These are phyloP conservation scores for Flabesymbios commensalis DNA, from an alignment of 2,888 invertebrate genomes.

Conservation along the genomic window DNA sequence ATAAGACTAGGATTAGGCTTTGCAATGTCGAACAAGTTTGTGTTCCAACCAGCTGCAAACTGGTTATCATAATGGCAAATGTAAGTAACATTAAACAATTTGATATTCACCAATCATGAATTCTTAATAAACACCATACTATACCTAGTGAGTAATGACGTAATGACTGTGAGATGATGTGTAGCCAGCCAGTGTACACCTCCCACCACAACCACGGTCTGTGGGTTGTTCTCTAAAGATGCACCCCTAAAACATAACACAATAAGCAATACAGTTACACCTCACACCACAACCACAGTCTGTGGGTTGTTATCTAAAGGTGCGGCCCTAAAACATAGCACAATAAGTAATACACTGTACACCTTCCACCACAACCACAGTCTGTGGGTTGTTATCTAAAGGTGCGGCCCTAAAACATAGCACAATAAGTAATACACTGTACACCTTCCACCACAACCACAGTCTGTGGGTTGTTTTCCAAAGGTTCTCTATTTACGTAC, in stretches of 20 bases:
- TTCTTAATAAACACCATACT: too few relatives aligned
- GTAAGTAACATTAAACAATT: too few relatives aligned
- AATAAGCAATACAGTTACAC: too few relatives aligned
- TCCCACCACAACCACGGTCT: conserved; percentile 63
- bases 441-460: conserved; percentile 64
- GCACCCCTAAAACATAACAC: conserved; percentile 51
- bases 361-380: conserved; percentile 63
- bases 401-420: conserved; percentile 55
- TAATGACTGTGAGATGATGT: conserved; percentile 61
- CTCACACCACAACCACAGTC: conserved; percentile 63
- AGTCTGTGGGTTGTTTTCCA: conserved; percentile 59
- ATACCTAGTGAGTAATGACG: conserved; percentile 47
- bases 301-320: conserved; percentile 59
- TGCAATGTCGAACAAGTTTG: too few relatives aligned
- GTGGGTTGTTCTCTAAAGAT: conserved; percentile 58
- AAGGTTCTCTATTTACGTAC: too few relatives aligned
- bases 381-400: conserved; percentile 57
- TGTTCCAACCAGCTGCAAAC: too few relatives aligned
- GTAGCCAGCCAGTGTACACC: conserved; percentile 65
- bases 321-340: conserved; percentile 49
- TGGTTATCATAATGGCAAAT: too few relatives aligned
- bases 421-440: conserved; percentile 64
- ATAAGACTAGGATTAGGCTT: too few relatives aligned
- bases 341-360: too few relatives aligned
- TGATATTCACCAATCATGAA: too few relatives aligned